Base-by-base conservation (phyloP, 35 echinoderm and acorn worm genomes). In the Heliocidaris tuberculata region DNA sequence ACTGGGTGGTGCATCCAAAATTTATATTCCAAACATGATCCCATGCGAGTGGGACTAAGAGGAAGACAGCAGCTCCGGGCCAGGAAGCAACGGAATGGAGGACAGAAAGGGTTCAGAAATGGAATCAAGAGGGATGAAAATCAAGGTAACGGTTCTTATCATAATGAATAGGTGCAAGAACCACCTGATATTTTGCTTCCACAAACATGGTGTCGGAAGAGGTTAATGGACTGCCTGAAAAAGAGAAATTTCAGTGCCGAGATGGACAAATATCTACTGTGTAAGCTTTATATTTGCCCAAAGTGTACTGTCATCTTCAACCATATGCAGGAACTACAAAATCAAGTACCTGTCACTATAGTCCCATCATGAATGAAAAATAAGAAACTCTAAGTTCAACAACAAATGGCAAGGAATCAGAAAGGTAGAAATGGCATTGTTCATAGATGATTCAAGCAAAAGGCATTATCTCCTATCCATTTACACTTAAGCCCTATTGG, bases 1-100 rank as follows among this genome's bases (percentile, higher is more conserved):
- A 78, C 65, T 19, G 65, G 65, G 65, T 78, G n/a, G 27, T 27
- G 65, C 65, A 78, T 78, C 65, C 65, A 78, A 78, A 78, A 78
- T 78, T 78, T 78, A 78, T 78, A 78, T 78, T 78, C 65, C 65
- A 78, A 78, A 78, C 65, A 78, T 78, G 65, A 78, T 78, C 65
- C 65, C 65, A 27, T 29, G 65, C 27, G 65, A 78, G 65, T 17
- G 65, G 21, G 65, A 78, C 21, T 78, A 24, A n/a, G 65, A 24
- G 21, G 27, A 78, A 70, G 60, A 27, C 24, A 24, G 60, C 24
- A 19, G 50, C 50, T 52, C 50, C 50, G 52, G 52, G 52, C 52
- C 52, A 56, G 52, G 10, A 56, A 56, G 52, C 52, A 56, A 27
- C 35, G 27, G 65, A 78, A 78, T 4, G 65, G 21, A 27, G 65